Conservation (phyloP, 2,888 invertebrate species). For the Eristalinus sepulchralis region DNA sequence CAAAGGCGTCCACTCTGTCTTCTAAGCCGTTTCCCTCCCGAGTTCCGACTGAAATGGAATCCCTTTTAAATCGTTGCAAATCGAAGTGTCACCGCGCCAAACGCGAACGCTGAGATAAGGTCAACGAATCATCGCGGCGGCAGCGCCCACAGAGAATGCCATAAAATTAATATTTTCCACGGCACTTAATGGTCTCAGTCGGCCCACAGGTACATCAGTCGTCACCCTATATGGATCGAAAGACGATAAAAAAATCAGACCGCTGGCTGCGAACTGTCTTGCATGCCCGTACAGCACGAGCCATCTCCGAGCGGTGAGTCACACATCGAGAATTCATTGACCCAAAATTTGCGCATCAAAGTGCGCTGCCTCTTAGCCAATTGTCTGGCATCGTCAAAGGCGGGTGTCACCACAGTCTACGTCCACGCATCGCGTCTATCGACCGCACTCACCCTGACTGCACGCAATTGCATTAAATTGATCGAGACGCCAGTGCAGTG, state of each 20-base stretch:
- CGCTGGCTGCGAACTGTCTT: neutral
- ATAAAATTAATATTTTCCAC: neutral
- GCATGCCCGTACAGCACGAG: neutral
- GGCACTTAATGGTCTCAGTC: neutral
- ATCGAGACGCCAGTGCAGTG: constrained; percentile 11
- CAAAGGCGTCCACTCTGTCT: neutral
- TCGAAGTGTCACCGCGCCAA: neutral
- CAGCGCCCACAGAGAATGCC: neutral
- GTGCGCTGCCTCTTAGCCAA: neutral
- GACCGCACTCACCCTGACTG: constrained; percentile 28
- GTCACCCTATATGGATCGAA: constrained; percentile 21
- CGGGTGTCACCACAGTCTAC: neutral
- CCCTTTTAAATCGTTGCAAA: neutral
- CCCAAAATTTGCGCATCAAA: neutral
- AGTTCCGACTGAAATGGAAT: neutral
- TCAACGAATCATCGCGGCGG: neutral
- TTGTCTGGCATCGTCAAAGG: neutral
- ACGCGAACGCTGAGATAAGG: neutral
- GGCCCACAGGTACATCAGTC: constrained; percentile 1
- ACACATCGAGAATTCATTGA: neutral
- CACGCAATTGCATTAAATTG: neutral
- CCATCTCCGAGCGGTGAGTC: neutral
- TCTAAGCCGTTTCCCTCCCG: neutral
- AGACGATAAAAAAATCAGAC: constrained; percentile 1
- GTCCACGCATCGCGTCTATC: constrained; percentile 37